Conservation (phyloP, 2,888 invertebrate species). For the Hipparchia semele region DNA sequence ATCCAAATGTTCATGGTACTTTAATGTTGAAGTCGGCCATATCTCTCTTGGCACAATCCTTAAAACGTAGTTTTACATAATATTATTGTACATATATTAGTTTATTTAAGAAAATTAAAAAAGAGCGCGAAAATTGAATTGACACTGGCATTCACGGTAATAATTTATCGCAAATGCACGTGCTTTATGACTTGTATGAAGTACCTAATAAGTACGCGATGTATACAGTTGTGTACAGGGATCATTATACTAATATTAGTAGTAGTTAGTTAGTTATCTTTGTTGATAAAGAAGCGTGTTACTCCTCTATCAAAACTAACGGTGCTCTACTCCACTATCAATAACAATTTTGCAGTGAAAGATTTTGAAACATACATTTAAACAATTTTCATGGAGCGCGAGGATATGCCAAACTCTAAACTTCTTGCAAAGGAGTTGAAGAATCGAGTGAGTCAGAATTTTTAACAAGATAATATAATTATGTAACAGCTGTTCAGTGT, state of each 20-base stretch:
- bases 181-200: background rate
- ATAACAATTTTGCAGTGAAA: background rate
- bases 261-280: background rate
- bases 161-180: background rate
- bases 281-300: background rate
- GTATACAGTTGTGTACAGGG: background rate
- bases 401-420: slow-evolving; percentile 33
- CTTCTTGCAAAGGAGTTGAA: slow-evolving; percentile 14
- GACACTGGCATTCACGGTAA: background rate
- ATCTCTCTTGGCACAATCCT: too few species aligned
- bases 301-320: background rate
- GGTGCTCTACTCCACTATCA: background rate
- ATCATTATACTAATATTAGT: background rate
- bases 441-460: slow-evolving; percentile 1
- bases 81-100: too few species aligned
- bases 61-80: too few species aligned
- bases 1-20: too few species aligned
- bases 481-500: too few species aligned
- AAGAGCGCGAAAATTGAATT: too few species aligned
- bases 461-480: too few species aligned
- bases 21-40: too few species aligned
- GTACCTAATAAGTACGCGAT: background rate
- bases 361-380: background rate
- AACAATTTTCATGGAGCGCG: slow-evolving; percentile 32
- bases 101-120: too few species aligned